These are phyloP conservation scores for Gonatopus flavifemur DNA, from an alignment of 1,140 invertebrate species.

Conservation along the genomic window DNA sequence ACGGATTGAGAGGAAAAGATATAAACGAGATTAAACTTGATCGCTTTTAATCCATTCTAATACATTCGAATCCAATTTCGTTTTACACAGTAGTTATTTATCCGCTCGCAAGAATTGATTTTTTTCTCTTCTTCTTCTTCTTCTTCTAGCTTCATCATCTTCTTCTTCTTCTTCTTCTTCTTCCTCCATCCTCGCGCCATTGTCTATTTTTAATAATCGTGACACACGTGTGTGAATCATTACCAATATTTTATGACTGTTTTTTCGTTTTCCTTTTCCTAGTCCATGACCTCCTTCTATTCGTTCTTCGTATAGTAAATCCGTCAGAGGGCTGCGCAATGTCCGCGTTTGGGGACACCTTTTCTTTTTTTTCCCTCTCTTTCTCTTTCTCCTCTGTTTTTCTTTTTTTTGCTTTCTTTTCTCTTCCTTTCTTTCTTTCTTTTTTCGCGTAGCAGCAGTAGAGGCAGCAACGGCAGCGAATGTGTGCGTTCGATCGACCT, in stretches of 20 bases:
- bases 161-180: slow-evolving; percentile 5
- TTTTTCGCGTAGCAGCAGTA: too few species aligned
- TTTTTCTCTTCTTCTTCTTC: background rate
- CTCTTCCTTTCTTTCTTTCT: slow-evolving; percentile 7
- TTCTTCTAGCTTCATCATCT: background rate
- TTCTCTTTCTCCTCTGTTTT: slow-evolving; percentile 9
- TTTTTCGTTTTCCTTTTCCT: slow-evolving; percentile 17
- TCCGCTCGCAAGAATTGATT: background rate
- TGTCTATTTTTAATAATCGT: too few species aligned
- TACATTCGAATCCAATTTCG: too few species aligned
- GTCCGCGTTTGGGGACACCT: slow-evolving; percentile 32
- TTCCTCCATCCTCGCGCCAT: background rate
- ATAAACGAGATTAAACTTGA: too few species aligned
- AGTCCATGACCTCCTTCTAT: slow-evolving; percentile 38
- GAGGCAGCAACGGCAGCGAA: too few species aligned
- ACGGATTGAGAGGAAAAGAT: too few species aligned
- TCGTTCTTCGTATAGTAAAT: slow-evolving; percentile 33
- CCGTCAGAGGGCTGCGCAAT: slow-evolving; percentile 32
- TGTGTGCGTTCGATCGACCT: slow-evolving; percentile 40
- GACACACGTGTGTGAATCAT: too few species aligned
- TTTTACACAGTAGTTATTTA: background rate
- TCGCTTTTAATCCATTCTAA: too few species aligned
- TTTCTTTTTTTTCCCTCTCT: slow-evolving; percentile 15
- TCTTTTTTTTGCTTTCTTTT: slow-evolving; percentile 13
- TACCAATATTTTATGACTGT: too few species aligned